These are phyloP conservation scores for Stichodactyla mertensii DNA, from an alignment of 64 coral and sea anemone genomes.

Conservation along the genomic window DNA sequence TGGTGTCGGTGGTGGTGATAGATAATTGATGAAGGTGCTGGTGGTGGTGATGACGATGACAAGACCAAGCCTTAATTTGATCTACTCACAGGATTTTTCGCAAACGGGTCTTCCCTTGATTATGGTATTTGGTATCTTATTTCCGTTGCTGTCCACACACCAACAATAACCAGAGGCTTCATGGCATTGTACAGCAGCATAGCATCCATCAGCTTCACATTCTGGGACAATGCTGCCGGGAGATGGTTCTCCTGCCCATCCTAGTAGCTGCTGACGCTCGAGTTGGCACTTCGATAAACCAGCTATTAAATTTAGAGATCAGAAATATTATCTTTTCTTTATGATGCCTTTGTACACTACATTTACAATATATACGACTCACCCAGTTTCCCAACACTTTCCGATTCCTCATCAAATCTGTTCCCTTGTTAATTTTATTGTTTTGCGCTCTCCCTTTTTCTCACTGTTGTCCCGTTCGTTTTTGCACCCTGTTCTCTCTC, in stretches of 20 bases:
- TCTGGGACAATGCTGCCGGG: slow-evolving; percentile 50
- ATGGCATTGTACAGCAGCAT: slow-evolving; percentile 52
- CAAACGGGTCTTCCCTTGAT: slow-evolving; percentile 51
- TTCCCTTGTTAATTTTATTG: too few species aligned
- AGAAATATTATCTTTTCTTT: neutral
- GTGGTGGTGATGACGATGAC: too few species aligned
- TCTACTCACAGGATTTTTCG: slow-evolving; percentile 36
- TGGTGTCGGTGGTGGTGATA: too few species aligned
- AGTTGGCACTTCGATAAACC: slow-evolving; percentile 52
- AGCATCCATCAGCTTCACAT: slow-evolving; percentile 52
- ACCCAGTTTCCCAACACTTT: too few species aligned
- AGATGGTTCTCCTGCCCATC: slow-evolving; percentile 39
- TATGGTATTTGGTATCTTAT: slow-evolving; percentile 39
- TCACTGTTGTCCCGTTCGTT: too few species aligned
- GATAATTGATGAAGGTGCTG: too few species aligned
- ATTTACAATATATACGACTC: too few species aligned
- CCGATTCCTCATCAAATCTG: too few species aligned
- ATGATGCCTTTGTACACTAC: neutral
- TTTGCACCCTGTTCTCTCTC: too few species aligned
- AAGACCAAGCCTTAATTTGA: neutral
- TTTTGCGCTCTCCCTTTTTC: too few species aligned
- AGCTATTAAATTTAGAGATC: neutral
- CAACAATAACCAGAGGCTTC: slow-evolving; percentile 34
- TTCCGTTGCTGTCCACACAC: slow-evolving; percentile 70
- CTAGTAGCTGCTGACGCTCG: slow-evolving; percentile 40